phyloP scores from a whole-genome alignment of 2,113 vertebrate species.

The Albula goreensis region DNA sequence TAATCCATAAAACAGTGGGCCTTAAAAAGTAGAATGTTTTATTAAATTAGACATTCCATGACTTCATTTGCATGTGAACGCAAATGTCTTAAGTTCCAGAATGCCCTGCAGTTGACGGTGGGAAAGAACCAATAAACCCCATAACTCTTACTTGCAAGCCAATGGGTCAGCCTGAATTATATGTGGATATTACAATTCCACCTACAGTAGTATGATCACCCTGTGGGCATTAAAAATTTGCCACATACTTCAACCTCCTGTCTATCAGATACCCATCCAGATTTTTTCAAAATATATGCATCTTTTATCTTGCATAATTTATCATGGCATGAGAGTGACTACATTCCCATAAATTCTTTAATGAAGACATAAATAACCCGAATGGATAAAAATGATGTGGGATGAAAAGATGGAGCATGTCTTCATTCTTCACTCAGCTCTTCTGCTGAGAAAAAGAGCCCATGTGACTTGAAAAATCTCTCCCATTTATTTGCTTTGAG shows the following conservation, averaged over 20 bases:
- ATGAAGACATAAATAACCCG: neutral
- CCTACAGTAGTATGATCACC: no score
- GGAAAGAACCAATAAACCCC: neutral
- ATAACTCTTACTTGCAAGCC: no score
- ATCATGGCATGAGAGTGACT: neutral
- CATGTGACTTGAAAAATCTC: neutral
- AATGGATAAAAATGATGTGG: neutral
- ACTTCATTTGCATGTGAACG: neutral
- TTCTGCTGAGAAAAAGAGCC: neutral
- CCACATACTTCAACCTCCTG: no score
- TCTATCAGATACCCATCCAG: neutral
- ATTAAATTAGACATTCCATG: no score
- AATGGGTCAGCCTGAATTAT: no score
- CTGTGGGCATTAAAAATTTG: no score
- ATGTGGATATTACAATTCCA: no score
- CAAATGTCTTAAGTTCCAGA: neutral
- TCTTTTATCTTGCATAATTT: neutral
- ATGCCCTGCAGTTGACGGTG: neutral
- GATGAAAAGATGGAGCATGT: neutral
- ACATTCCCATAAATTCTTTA: neutral
- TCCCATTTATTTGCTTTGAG: neutral
- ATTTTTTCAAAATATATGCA: neutral
- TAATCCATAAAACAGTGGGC: no score
- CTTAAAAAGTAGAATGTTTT: no score
- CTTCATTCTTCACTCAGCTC: neutral